Evolutionary conservation across 1,140 invertebrate genomes (phyloP), one percentile per base, ranked within the genome.

Genomic region (Caenorhabditis brenneri): DNA sequence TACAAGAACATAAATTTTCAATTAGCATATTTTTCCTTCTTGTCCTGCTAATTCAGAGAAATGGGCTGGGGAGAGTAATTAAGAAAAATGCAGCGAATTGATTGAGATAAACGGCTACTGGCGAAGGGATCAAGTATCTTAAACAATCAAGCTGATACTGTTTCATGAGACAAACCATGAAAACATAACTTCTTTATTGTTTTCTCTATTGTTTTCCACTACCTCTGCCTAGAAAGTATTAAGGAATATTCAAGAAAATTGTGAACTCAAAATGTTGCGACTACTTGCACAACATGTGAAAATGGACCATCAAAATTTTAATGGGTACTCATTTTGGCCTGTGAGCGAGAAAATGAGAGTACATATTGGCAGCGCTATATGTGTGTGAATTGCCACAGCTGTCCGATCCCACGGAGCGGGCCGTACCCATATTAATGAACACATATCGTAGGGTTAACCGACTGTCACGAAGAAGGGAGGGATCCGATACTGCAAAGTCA

Each of bases 371-470:
- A 15, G 53, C 9, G 22, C 22, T 36, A 33, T 33, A 10, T 33
- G 58, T 65, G 58, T 65, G 58, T 65, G 58, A 65, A 65, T 65
- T 65, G 58, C 29, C 29, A 65, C 58, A 65, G 58, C 58, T 65
- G 58, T 65, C 58, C 24, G 19, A n/a, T n/a, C n/a, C n/a, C n/a
- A n/a, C n/a, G n/a, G n/a, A n/a, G n/a, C 31, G 7, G 2, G 22
- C 51, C 24, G 51, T n/a, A 55, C 51, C 51, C 51, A 55, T 55
- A 55, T 55, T 55, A 27, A 55, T 55, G 51, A 55, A 55, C 27
- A 55, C 48, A 19, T 51, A 51, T n/a, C n/a, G n/a, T n/a, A n/a
- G n/a, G n/a, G n/a, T n/a, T n/a, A n/a, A n/a, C n/a, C n/a, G n/a
- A n/a, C n/a, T n/a, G n/a, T n/a, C n/a, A n/a, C n/a, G n/a, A n/a